Evolutionary conservation across 2,797 vertebrate genomes (phyloP).

Genomic region (Microtus agrestis): DNA sequence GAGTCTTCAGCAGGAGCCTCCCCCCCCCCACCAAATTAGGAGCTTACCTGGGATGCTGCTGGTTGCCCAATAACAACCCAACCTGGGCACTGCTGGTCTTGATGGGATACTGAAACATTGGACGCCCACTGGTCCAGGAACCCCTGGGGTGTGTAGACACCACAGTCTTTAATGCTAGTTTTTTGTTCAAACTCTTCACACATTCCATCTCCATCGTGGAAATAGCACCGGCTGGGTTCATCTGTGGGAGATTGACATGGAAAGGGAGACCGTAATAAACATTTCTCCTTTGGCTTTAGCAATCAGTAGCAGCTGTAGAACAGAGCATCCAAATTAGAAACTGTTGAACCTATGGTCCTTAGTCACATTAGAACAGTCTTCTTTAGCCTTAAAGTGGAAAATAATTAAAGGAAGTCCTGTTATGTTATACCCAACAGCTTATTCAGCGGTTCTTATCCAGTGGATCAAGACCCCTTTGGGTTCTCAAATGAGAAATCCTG

Average conservation of each 20-base stretch:
- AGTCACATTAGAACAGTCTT: neutral
- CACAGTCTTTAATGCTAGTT: conserved; percentile 97
- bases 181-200: conserved; percentile 98
- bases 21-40: rapidly evolving
- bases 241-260: conserved; percentile 86
- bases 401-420: neutral
- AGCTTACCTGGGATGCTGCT: conserved; percentile 95
- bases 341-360: neutral
- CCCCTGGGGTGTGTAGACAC: conserved; percentile 96
- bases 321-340: neutral
- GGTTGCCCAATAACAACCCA: conserved; percentile 97
- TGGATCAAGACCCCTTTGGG: neutral
- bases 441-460: neutral
- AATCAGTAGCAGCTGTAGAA: neutral
- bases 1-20: neutral
- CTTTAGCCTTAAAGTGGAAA: neutral
- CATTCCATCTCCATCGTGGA: conserved; percentile 97
- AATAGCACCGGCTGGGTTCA: conserved; percentile 98
- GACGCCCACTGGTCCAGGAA: conserved; percentile 98
- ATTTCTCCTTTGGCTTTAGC: neutral
- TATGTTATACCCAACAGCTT: neutral
- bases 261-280: neutral
- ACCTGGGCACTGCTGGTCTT: conserved; percentile 95
- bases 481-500: neutral
- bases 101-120: conserved; percentile 94